Conservation (phyloP, 1,140 invertebrate species). For the Drosophila rufa region DNA sequence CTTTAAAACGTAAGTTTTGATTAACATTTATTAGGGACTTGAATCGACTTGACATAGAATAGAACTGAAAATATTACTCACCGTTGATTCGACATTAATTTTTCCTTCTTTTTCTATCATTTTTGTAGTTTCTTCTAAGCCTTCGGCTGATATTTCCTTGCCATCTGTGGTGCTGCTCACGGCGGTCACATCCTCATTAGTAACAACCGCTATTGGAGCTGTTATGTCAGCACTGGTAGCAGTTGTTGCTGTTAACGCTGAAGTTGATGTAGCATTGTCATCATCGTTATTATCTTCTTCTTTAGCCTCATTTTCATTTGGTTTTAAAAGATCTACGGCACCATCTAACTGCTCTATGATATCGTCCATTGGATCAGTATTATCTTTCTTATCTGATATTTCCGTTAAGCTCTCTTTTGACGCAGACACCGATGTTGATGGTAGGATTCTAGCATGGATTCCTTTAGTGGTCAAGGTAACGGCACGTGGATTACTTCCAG, state of each 20-base stretch:
- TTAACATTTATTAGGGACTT: too few relatives aligned
- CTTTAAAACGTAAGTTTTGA: too few relatives aligned
- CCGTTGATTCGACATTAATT: constrained; percentile 7
- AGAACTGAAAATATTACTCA: neutral
- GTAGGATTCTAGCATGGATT: constrained; percentile 82
- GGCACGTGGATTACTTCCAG: constrained; percentile 50
- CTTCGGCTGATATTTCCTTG: neutral
- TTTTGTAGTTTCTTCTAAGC: neutral
- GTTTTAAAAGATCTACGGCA: constrained; percentile 56
- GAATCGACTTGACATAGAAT: too few relatives aligned
- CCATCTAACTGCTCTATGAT: constrained; percentile 84
- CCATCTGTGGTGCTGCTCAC: constrained; percentile 67
- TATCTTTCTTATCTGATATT: constrained; percentile 36
- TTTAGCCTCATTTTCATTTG: constrained; percentile 3
- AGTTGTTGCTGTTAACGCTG: constrained; percentile 1
- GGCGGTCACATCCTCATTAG: constrained; percentile 56
- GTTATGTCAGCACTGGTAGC: neutral
- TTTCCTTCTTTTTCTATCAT: neutral
- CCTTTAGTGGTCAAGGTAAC: constrained; percentile 61
- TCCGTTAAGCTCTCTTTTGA: constrained; percentile 58
- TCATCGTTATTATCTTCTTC: constrained; percentile 32
- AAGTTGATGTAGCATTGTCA: constrained; percentile 46
- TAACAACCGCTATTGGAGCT: neutral
- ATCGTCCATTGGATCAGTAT: constrained; percentile 75
- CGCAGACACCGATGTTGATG: constrained; percentile 16